Percentiles rank a stretch among this genome's conserved stretches.
phyloP scores from a whole-genome alignment of 2,888 invertebrate genomes.

The Mechanitis mazaeus region DNA sequence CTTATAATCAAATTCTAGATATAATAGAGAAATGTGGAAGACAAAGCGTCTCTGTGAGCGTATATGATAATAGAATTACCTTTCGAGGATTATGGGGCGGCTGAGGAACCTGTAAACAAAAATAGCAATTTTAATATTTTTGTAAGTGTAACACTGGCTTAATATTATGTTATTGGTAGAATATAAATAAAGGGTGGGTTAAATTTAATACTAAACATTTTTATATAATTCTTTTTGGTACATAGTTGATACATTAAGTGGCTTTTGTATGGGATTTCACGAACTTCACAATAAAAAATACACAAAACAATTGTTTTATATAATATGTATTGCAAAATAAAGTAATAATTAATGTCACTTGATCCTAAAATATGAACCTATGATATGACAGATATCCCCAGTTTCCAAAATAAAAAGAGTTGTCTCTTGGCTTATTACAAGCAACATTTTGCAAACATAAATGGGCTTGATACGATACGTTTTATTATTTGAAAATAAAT shows the following conservation, averaged over 20 bases:
- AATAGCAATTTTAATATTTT: not conserved
- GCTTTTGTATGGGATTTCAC: no score
- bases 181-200: no score
- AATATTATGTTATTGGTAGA: no score
- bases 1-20: slow-evolving; percentile 4
- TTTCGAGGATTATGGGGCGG: not conserved
- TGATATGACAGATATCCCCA: slow-evolving; percentile 48
- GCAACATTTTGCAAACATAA: slow-evolving; percentile 55
- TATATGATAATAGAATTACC: slow-evolving; percentile 5
- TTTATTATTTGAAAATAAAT: slow-evolving; percentile 67
- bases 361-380: slow-evolving; percentile 51
- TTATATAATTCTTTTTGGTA: no score
- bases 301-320: not conserved
- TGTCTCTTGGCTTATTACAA: slow-evolving; percentile 68
- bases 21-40: slow-evolving; percentile 7
- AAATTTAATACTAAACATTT: no score
- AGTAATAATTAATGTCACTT: slow-evolving; percentile 25
- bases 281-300: not conserved
- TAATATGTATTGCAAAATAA: not conserved
- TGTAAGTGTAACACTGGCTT: not conserved
- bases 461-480: slow-evolving; percentile 54
- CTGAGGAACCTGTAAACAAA: not conserved
- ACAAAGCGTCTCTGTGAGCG: slow-evolving; percentile 2
- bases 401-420: slow-evolving; percentile 38
- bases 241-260: no score